Evolutionary conservation across 2,888 invertebrate species (phyloP).

Genomic region (Laothoe populi): DNA sequence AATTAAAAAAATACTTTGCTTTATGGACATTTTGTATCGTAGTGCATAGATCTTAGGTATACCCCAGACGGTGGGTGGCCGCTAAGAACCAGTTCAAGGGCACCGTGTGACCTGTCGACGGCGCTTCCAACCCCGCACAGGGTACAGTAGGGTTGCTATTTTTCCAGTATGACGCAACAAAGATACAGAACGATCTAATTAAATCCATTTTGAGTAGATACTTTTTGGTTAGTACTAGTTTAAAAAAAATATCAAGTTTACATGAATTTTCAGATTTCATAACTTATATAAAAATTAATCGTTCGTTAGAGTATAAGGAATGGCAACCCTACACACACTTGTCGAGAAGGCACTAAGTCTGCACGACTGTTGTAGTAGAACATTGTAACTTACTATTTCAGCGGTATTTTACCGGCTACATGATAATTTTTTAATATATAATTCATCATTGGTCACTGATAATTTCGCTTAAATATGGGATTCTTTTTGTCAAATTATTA

Average conservation of each 20-base stretch:
- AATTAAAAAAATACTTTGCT: too few species aligned
- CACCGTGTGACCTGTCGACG: constrained; percentile 17
- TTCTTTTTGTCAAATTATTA: too few species aligned
- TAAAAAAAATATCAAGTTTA: too few species aligned
- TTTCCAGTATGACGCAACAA: neutral
- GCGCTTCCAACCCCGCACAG: neutral
- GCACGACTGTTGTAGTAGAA: neutral
- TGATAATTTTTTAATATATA: neutral
- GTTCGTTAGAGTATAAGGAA: too few species aligned
- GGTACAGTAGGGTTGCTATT: neutral
- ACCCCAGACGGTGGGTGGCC: constrained; percentile 47
- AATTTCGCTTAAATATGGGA: too few species aligned
- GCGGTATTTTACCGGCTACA: neutral
- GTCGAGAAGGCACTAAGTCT: neutral
- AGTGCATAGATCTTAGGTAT: neutral
- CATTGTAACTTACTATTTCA: neutral
- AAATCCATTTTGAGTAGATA: too few species aligned
- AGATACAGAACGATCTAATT: neutral
- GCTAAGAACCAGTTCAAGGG: constrained; percentile 45
- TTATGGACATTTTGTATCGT: constrained; percentile 1
- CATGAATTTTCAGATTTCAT: too few species aligned
- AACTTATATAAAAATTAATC: neutral
- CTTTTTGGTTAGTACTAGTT: too few species aligned
- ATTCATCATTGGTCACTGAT: too few species aligned
- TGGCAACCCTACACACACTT: neutral